Conservation (phyloP, 2,888 invertebrate species). For the Catocala fraxini region DNA sequence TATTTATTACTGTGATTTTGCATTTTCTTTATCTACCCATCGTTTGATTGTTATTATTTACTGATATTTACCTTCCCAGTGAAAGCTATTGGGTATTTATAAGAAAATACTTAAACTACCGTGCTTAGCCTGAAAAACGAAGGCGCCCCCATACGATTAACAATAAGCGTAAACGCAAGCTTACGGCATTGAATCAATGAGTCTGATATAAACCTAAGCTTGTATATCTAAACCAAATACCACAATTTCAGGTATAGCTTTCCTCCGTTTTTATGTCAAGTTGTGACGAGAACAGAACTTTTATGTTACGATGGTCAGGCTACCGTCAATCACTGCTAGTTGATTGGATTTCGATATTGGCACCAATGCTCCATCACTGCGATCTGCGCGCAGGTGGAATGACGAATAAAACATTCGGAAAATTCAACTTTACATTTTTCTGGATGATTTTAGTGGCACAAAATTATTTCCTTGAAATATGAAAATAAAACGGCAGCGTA, state of each 20-base stretch:
- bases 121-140: too few species aligned
- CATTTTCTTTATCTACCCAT: too few species aligned
- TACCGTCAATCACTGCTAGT: conserved; percentile 75
- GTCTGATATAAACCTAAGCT: too few species aligned
- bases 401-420: conserved; percentile 32
- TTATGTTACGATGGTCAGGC: conserved; percentile 53
- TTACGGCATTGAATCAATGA: too few species aligned
- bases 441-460: background rate
- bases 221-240: too few species aligned
- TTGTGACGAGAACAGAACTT: conserved; percentile 38
- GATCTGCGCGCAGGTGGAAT: conserved; percentile 44
- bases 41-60: too few species aligned
- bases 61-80: too few species aligned
- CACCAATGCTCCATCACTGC: conserved; percentile 64
- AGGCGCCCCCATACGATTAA: too few species aligned
- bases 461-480: background rate
- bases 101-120: too few species aligned
- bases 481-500: background rate
- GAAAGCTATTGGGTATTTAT: too few species aligned
- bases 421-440: conserved; percentile 8
- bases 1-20: too few species aligned
- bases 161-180: too few species aligned
- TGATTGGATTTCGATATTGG: conserved; percentile 81
- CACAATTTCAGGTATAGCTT: conserved; percentile 5
- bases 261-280: conserved; percentile 28